A percentile compares a stretch with the other conserved stretches of the same genome.
These are phyloP conservation scores for Drosophila malerkotliana DNA, from an alignment of 1,140 invertebrate species.

Conservation along the genomic window DNA sequence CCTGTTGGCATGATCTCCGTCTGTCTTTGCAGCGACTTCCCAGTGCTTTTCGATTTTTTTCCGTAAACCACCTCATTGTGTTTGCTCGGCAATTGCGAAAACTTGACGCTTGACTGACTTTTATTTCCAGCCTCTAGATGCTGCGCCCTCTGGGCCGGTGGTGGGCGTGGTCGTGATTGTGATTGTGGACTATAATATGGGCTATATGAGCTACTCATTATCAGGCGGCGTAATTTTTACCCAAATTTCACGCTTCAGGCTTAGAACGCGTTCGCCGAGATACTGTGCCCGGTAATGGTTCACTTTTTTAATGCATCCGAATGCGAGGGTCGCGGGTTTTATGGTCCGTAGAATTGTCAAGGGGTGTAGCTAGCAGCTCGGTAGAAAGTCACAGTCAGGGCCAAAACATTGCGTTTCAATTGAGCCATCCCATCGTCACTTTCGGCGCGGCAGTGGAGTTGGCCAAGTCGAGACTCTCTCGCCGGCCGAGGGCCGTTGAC, in stretches of 20 bases:
- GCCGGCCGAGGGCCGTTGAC: constrained; percentile 14
- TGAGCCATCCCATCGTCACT: constrained; percentile 43
- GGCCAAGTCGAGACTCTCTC: constrained; percentile 2
- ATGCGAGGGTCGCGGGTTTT: constrained; percentile 23
- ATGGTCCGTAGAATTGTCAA: constrained; percentile 34
- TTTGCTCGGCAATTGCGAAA: constrained; percentile 74
- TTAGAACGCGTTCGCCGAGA: constrained; percentile 56
- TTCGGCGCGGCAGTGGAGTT: constrained; percentile 18
- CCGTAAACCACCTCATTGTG: constrained; percentile 45
- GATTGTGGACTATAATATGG: constrained; percentile 16
- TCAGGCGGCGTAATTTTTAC: constrained; percentile 45
- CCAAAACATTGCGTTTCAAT: constrained; percentile 20
- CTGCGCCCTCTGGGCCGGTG: neutral
- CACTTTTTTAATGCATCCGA: constrained; percentile 27
- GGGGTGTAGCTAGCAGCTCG: constrained; percentile 20
- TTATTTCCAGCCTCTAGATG: constrained; percentile 61
- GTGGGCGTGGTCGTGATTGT: constrained; percentile 46
- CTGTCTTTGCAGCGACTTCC: constrained; percentile 21
- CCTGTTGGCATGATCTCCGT: constrained; percentile 9
- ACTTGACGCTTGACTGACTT: constrained; percentile 62
- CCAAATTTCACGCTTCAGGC: constrained; percentile 56
- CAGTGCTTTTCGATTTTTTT: constrained; percentile 31
- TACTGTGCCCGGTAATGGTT: constrained; percentile 35
- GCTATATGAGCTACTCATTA: constrained; percentile 57
- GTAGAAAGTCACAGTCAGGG: constrained; percentile 57